These are phyloP conservation scores for Peromyscus eremicus DNA, from an alignment of 2,797 vertebrate genomes.

Conservation along the genomic window DNA sequence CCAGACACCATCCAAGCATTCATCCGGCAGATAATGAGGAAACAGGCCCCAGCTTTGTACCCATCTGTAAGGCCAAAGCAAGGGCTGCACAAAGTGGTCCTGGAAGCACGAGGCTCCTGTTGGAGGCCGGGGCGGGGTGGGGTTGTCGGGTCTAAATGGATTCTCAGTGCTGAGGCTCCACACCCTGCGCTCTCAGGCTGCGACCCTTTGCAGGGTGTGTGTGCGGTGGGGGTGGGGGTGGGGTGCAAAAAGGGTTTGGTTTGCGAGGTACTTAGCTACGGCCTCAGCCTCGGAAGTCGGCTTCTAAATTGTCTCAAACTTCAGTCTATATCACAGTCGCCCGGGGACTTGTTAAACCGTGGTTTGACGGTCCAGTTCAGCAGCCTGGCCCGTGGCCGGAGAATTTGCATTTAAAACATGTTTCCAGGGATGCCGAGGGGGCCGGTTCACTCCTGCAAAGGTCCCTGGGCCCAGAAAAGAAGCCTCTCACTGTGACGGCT, in stretches of 20 bases:
- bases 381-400: neutral
- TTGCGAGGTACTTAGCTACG: neutral
- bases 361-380: neutral
- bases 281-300: neutral
- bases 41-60: slow-evolving; percentile 64
- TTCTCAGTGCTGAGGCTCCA: neutral
- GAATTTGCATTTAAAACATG: neutral
- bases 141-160: neutral
- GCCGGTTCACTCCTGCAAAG: neutral
- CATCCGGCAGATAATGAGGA: neutral
- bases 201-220: neutral
- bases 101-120: neutral
- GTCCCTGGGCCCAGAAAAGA: neutral
- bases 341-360: neutral
- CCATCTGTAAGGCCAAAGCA: slow-evolving; percentile 12
- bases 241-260: neutral
- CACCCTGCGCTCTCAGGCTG: neutral
- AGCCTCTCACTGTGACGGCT: neutral
- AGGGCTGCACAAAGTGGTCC: neutral
- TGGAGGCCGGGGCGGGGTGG: neutral
- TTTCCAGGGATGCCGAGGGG: neutral
- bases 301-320: neutral
- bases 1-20: slow-evolving; percentile 3
- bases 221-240: too few species aligned
- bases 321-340: neutral